These are phyloP conservation scores for Drosophila paracracens DNA, from an alignment of 2,888 invertebrate species.

Conservation along the genomic window DNA sequence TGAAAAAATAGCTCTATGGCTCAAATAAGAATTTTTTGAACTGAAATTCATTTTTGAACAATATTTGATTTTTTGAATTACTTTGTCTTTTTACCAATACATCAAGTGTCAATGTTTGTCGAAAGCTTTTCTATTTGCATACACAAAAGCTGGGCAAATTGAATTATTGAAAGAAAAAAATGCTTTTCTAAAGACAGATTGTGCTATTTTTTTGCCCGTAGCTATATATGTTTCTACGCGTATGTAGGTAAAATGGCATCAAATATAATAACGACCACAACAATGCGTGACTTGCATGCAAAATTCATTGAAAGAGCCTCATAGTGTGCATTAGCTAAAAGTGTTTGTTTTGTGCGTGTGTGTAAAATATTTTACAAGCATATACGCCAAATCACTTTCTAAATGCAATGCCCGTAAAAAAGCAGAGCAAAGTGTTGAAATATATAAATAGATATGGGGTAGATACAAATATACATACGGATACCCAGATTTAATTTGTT, in stretches of 20 bases:
- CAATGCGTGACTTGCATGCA: slow-evolving; percentile 65
- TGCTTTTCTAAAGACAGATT: background rate
- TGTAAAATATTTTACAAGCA: slow-evolving; percentile 48
- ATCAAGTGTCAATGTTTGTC: background rate
- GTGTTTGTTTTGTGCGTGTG: slow-evolving; percentile 27
- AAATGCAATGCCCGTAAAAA: slow-evolving; percentile 66
- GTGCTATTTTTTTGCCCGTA: background rate
- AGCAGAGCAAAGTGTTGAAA: slow-evolving; percentile 55
- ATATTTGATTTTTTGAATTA: background rate
- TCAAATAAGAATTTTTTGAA: background rate
- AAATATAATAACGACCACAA: slow-evolving; percentile 71
- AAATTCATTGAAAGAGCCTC: slow-evolving; percentile 42
- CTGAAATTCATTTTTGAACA: background rate
- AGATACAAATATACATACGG: slow-evolving; percentile 3
- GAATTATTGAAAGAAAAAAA: background rate
- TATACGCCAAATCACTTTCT: slow-evolving; percentile 64
- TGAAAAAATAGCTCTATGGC: background rate
- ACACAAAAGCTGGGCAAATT: no score
- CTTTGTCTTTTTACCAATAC: background rate
- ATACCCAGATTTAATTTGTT: slow-evolving; percentile 57
- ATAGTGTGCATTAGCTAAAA: slow-evolving; percentile 52
- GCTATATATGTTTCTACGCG: background rate
- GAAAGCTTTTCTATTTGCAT: background rate
- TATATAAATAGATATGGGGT: slow-evolving; percentile 53
- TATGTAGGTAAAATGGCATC: slow-evolving; percentile 53